Base-by-base conservation (phyloP, 2,113 vertebrate species). In the Ia io region DNA sequence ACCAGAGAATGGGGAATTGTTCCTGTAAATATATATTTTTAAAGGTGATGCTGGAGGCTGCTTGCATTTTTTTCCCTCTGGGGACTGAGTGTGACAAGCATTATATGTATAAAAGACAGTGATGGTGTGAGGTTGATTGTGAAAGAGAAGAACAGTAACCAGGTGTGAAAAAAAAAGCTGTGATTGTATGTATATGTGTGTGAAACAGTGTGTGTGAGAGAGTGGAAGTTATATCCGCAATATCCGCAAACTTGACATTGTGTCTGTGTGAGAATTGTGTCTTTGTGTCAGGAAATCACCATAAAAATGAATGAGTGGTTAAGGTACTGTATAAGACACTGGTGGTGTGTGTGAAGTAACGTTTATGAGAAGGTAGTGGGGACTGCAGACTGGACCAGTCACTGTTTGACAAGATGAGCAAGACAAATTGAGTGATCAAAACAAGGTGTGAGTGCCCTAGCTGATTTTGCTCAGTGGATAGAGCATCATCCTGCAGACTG, bases 21-120 rank as follows among this genome's bases (percentile, higher is more conserved):
- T 97, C 96, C 93, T 97, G 96, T 97, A 97, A 97, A 97, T 97
- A 97, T 97, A 97, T 97, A 97, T 97, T 97, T 97, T 97, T 97
- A 96, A 97, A 97, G 63, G 95, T 93, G 96, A 95, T 91, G 25
- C 63, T 89, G 28, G 44, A 97, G 93, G 80, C 94, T 95, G 87
- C 61, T 94, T 88, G 61, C 37, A 18, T 92, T 96, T 95, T 95
- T 93, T 82, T 35, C 9, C 53, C 28, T 22, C 0, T 40, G 20
- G n/a, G 63, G 69, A 71, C 30, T 63, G 63, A 90, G 37, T 59
- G 22, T 82, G 67, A 93, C 40, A 92, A 44, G 25, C n/a, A 8
- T 49, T 30, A 28, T 84, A 12, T 78, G 59, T 71, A 6, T 79
- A 79, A 71, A 83, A 56, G 73, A 56, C 20, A 0, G 17, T 85